Evolutionary conservation across 2,797 vertebrate species (phyloP).

Genomic region (Moxostoma hubbsi): DNA sequence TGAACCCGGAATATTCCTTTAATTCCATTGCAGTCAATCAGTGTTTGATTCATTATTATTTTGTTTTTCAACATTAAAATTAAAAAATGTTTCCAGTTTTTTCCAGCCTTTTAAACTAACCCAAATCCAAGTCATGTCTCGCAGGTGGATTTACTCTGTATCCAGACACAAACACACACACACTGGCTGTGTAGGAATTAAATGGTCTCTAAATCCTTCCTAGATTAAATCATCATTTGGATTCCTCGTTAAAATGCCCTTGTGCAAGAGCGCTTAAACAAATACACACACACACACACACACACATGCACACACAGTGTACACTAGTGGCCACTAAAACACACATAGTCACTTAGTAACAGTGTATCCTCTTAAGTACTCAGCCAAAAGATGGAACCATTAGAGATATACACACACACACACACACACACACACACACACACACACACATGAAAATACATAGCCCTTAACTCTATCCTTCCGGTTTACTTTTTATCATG

Average conservation of each 20-base stretch:
- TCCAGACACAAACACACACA: constrained; percentile 9
- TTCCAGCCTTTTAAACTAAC: constrained; percentile 17
- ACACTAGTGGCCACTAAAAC: neutral
- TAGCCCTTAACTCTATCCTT: neutral
- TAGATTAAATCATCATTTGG: constrained; percentile 60
- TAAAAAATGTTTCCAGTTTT: neutral
- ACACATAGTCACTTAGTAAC: constrained; percentile 48
- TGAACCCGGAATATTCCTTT: too few relatives aligned
- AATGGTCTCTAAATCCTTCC: constrained; percentile 56
- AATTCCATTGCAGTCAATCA: too few relatives aligned
- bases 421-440: neutral
- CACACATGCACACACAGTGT: too few relatives aligned
- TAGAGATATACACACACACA: constrained; percentile 35
- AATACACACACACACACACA: neutral
- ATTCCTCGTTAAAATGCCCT: constrained; percentile 33
- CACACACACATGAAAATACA: neutral
- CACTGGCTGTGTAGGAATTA: constrained; percentile 60
- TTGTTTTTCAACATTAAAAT: too few relatives aligned
- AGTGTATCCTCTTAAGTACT: constrained; percentile 52
- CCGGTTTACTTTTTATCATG: too few relatives aligned
- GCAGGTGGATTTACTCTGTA: constrained; percentile 14
- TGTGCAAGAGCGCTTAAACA: constrained; percentile 16
- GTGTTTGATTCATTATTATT: too few relatives aligned
- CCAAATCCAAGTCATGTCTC: constrained; percentile 19
- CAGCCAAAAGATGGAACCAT: constrained; percentile 46